phyloP scores from a whole-genome alignment of 1,140 invertebrate genomes.

The Ruditapes philippinarum region DNA sequence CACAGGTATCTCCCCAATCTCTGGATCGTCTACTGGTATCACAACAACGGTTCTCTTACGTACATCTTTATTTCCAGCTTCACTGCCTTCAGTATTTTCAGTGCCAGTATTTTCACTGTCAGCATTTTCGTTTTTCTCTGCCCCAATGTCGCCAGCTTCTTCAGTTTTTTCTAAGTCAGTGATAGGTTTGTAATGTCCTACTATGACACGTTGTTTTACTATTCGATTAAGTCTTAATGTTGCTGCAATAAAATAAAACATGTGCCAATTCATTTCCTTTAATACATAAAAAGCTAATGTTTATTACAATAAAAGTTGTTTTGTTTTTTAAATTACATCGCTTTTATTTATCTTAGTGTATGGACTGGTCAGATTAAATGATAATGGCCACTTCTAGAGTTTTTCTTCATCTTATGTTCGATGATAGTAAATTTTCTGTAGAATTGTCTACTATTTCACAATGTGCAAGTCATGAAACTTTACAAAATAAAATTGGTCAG shows the following conservation, averaged over 20 bases:
- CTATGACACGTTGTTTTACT: slow-evolving; percentile 32
- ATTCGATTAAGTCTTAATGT: slow-evolving; percentile 35
- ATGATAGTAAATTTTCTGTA: too few relatives aligned
- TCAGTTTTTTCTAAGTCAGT: neutral
- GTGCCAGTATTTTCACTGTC: neutral
- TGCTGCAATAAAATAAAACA: neutral
- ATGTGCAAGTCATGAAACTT: too few relatives aligned
- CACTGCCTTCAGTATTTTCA: neutral
- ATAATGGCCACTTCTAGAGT: too few relatives aligned
- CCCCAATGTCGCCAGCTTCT: neutral
- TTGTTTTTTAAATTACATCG: too few relatives aligned
- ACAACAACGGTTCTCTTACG: slow-evolving; percentile 28
- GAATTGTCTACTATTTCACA: too few relatives aligned
- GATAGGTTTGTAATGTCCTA: slow-evolving; percentile 52
- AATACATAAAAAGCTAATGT: neutral
- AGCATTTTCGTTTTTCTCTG: neutral
- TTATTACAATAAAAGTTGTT: too few relatives aligned
- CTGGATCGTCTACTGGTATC: slow-evolving; percentile 21
- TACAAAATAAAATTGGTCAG: too few relatives aligned
- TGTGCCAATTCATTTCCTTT: neutral
- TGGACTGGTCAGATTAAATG: too few relatives aligned
- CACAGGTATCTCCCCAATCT: slow-evolving; percentile 39
- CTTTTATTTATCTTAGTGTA: too few relatives aligned
- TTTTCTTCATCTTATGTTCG: too few relatives aligned
- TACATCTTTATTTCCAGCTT: neutral